A percentile compares a stretch with the other conserved stretches of the same genome.
Conservation (phyloP, 2,797 vertebrate species). For the Mionectes olivaceus region DNA sequence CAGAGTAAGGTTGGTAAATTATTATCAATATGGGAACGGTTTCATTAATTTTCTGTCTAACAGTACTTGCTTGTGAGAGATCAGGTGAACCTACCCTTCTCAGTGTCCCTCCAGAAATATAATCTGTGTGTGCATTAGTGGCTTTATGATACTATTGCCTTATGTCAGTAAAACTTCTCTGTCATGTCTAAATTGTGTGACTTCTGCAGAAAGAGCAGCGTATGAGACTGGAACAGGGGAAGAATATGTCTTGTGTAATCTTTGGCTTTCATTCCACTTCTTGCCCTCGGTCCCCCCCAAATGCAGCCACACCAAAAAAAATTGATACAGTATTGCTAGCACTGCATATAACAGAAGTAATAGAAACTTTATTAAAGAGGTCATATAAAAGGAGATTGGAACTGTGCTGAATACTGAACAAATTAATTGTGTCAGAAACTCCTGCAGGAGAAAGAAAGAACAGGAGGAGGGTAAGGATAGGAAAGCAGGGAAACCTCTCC, state of each 20-base stretch:
- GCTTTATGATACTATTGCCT: neutral
- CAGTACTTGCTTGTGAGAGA: neutral
- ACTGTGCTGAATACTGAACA: neutral
- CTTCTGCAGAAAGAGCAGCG: neutral
- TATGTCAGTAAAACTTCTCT: neutral
- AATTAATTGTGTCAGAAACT: neutral
- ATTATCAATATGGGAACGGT: neutral
- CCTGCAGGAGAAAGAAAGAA: neutral
- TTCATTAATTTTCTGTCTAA: neutral
- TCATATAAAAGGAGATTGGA: neutral
- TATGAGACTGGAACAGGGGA: neutral
- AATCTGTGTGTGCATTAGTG: neutral
- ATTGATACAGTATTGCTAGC: neutral
- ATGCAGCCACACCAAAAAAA: neutral
- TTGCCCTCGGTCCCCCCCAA: neutral
- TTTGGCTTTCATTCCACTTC: neutral
- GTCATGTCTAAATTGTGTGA: neutral
- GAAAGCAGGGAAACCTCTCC: neutral
- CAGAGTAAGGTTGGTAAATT: slow-evolving; percentile 82
- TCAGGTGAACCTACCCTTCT: neutral
- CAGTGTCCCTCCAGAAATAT: neutral
- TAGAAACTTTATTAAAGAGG: neutral
- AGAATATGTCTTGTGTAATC: neutral
- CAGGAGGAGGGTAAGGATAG: neutral
- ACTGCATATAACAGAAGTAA: neutral